phyloP scores from a whole-genome alignment of 2,888 invertebrate species.

The Spialia ferax region DNA sequence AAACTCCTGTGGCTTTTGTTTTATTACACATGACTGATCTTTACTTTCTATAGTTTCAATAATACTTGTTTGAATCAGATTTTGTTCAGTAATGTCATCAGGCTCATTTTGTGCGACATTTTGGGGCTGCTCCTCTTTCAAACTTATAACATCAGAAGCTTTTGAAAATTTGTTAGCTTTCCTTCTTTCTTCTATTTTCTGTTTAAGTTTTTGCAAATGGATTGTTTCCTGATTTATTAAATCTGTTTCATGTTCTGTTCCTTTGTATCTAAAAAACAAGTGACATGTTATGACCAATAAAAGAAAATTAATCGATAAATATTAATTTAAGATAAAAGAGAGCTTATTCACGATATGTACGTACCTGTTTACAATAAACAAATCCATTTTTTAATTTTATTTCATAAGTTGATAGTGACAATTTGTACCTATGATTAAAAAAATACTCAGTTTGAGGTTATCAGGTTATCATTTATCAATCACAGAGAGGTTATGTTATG shows the following conservation, averaged over 20 bases:
- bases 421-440: too few species aligned
- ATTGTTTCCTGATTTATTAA: conserved; percentile 79
- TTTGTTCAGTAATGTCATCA: conserved; percentile 25
- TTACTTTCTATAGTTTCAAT: conserved; percentile 14
- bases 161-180: conserved; percentile 54
- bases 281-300: too few species aligned
- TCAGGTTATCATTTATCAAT: too few species aligned
- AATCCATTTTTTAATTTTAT: conserved; percentile 90
- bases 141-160: conserved; percentile 42
- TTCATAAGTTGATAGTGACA: too few species aligned
- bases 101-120: not conserved
- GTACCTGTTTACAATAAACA: conserved; percentile 91
- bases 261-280: conserved; percentile 74
- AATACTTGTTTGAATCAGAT: not conserved
- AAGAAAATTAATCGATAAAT: too few species aligned
- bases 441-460: too few species aligned
- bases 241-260: conserved; percentile 66
- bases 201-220: conserved; percentile 86
- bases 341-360: too few species aligned
- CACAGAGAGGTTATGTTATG: too few species aligned
- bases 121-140: conserved; percentile 40
- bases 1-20: conserved; percentile 72
- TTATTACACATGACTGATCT: conserved; percentile 12
- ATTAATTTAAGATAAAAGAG: too few species aligned
- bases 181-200: conserved; percentile 87